Conservation (phyloP, 2,888 invertebrate genomes). For the Yponomeuta cagnagella region DNA sequence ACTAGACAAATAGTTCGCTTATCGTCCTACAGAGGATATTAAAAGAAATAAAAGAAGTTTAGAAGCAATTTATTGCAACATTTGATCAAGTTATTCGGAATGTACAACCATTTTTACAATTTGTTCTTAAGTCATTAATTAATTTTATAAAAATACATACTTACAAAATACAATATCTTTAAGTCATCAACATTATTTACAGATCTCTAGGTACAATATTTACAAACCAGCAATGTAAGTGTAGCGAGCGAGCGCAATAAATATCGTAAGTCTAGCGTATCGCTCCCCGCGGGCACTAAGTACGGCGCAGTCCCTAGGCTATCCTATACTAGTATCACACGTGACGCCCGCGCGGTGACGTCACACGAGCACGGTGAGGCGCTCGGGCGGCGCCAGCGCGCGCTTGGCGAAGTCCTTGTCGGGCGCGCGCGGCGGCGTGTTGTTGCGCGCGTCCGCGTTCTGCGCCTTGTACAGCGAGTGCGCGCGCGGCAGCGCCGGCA, state of each 20-base stretch:
- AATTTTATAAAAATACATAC: conserved; percentile 43
- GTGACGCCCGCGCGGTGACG: conserved; percentile 32
- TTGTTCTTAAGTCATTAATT: neutral
- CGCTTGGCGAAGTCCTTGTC: conserved; percentile 87
- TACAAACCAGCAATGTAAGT: conserved; percentile 55
- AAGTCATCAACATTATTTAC: conserved; percentile 54
- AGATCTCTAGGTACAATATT: conserved; percentile 52
- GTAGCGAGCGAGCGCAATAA: conserved; percentile 27
- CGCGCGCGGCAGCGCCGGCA: conserved; percentile 69
- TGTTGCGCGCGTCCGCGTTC: conserved; percentile 89
- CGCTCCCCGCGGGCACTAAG: conserved; percentile 7
- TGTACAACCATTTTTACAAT: conserved; percentile 58
- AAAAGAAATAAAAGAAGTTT: neutral
- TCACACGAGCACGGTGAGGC: conserved; percentile 37
- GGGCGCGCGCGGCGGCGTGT: conserved; percentile 81
- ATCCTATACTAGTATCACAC: conserved; percentile 42
- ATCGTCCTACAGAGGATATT: neutral
- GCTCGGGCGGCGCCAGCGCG: conserved; percentile 68
- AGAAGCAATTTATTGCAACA: conserved; percentile 55
- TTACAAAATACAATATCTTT: conserved; percentile 25
- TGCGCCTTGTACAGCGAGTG: conserved; percentile 88
- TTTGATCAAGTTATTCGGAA: conserved; percentile 34
- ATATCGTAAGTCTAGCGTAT: conserved; percentile 11
- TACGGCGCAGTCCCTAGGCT: conserved; percentile 16
- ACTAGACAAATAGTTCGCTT: too few relatives aligned